Evolutionary conservation across 2,797 vertebrate genomes (phyloP), one percentile per base, ranked within the genome.

Genomic region (Poliocrania exsul): DNA sequence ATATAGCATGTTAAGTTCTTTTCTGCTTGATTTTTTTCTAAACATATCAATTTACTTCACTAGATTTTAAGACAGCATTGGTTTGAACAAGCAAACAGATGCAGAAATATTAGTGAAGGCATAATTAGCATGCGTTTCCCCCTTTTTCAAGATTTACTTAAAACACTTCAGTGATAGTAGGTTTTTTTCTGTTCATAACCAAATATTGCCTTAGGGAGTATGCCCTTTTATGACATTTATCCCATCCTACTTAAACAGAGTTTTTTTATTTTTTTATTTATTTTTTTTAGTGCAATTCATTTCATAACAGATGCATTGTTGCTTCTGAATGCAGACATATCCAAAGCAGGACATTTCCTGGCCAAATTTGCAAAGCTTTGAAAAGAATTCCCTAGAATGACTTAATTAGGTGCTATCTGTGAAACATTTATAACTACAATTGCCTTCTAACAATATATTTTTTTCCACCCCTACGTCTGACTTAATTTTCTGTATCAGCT

Each of bases 21-120:
- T 90, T 37, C 25, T 42, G 44, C 73, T 87, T 77, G 71, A 87
- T 94, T 95, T 93, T 90, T 93, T 95, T 78, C 75, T 89, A 83
- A 90, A 71, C 21, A 26, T 46, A n/a, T 46, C 57, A 67, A 94
- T 87, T 92, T 62, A 42, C 26, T 49, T 74, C 56, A 67, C 51
- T 72, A 62, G 4, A 5, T 91, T 56, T 80, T 88, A 70, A 81
- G 62, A 85, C 50, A 28, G 8, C 60, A 85, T 81, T 96, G 72
- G 93, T 54, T 87, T 92, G 24, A 95, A 38, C 62, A 71, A 77
- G 21, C 33, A 79, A 94, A 19, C 38, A 83, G 42, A 81, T 51
- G 21, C 54, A 79, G 56, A 89, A 93, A 73, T 74, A 87, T 51
- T 83, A 51, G 38, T 44, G 29, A 70, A 61, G 25, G 28, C 0